Percentiles rank a stretch among this genome's conserved stretches.
Conservation (phyloP, 92 coral and sea anemone genomes). For the Zoanthus sociatus region DNA sequence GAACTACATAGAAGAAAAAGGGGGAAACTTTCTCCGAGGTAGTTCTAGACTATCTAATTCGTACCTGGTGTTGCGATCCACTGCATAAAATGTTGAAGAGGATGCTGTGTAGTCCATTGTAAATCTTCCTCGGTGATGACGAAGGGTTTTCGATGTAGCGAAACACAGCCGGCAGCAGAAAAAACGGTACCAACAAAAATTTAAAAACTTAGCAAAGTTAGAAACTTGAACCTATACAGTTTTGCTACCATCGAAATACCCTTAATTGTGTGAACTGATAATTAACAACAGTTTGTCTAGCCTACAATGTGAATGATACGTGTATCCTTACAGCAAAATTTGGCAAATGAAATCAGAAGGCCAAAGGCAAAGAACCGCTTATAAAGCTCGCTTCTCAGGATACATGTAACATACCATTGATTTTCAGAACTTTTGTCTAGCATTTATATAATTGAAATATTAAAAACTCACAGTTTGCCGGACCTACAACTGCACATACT, state of each 20-base stretch:
- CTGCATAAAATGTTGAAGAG: too few species aligned
- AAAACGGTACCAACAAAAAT: too few species aligned
- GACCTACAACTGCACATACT: too few species aligned
- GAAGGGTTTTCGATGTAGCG: background rate
- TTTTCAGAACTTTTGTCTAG: too few species aligned
- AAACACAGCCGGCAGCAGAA: too few species aligned
- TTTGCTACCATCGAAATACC: background rate
- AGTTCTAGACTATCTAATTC: slow-evolving; percentile 36
- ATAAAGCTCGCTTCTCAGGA: background rate
- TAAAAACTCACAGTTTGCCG: too few species aligned
- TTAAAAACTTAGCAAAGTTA: too few species aligned
- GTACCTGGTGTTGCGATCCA: slow-evolving; percentile 10
- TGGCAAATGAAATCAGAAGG: background rate
- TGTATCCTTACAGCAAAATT: background rate
- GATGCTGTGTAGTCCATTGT: background rate
- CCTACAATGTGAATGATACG: slow-evolving; percentile 19
- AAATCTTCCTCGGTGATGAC: background rate
- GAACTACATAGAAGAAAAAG: slow-evolving; percentile 23
- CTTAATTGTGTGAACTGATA: slow-evolving; percentile 37
- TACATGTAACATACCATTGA: background rate
- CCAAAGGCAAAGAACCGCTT: background rate
- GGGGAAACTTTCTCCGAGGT: slow-evolving; percentile 26
- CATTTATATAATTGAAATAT: too few species aligned
- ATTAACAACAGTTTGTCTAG: slow-evolving; percentile 27
- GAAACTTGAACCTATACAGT: background rate